Base-by-base conservation (phyloP, 2,797 vertebrate species). In the Glyptemys insculpta region DNA sequence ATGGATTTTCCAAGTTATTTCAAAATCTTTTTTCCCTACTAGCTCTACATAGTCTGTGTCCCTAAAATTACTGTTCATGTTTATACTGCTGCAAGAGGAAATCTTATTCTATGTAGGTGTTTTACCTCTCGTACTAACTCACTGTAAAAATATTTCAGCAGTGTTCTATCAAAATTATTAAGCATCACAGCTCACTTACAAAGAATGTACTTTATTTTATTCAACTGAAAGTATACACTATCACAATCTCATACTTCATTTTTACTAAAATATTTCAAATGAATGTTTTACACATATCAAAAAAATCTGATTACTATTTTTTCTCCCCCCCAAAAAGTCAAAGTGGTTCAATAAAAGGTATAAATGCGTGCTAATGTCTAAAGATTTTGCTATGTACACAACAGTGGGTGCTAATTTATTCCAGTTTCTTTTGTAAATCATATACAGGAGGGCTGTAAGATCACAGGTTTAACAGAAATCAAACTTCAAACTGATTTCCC, bases 151-250 rank as follows among this genome's bases (percentile, higher is more conserved):
- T 62, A 83, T 6, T 89, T 86, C 83, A 90, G 59, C 68, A 57
- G 79, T 37, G 52, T 1, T 89, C 37, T 94, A 68, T 85, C 82
- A 47, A 59, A 34, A 37, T 93, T 92, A 84, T 91, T 29, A 94
- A 0, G 83, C 81, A 41, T 83, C 91, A 10, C 10, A 31, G 93
- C 97, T 98, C 97, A 97, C 97, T 97, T 96, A 96, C 96, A 98
- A 98, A 98, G 86, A 95, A 94, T 96, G 97, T 97, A 95, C 98
- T 98, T 99, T 98, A 99, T 99, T 99, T 98, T 98, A 97, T 98
- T 98, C 97, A 98, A 97, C 98, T 98, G 98, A 99, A 99, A 99
- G 98, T 98, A 98, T 97, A 98, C 98, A 98, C 98, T 97, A 95
- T 98, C 98, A 98, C 98, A 98, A 94, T 98, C 91, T 97, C 97